phyloP scores from a whole-genome alignment of 2,888 invertebrate species.

The Ectemnius continuus region DNA sequence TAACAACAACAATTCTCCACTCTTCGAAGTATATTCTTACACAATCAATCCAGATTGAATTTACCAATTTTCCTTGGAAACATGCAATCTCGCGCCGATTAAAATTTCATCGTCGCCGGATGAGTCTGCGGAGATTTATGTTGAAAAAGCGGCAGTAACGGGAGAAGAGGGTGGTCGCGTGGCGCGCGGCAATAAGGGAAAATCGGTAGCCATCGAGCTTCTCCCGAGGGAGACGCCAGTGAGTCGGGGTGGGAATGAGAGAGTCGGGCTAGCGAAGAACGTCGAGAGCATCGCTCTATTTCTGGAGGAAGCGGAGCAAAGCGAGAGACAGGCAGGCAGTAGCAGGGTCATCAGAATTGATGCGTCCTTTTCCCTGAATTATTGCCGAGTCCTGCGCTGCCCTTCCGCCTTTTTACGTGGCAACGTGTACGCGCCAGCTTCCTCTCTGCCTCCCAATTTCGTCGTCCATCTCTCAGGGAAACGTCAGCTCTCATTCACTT shows the following conservation, averaged over 20 bases:
- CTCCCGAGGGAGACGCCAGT: conserved; percentile 63
- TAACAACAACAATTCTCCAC: not conserved
- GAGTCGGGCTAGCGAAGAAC: conserved; percentile 49
- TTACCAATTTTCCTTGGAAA: not conserved
- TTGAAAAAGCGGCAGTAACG: conserved; percentile 50
- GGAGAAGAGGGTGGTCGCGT: conserved; percentile 50
- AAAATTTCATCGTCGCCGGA: conserved; percentile 72
- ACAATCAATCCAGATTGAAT: not conserved
- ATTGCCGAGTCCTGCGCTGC: conserved; percentile 63
- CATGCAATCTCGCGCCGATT: conserved; percentile 40
- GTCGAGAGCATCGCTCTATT: conserved; percentile 62
- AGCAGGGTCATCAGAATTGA: conserved; percentile 66
- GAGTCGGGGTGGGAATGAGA: conserved; percentile 34
- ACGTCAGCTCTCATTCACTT: conserved; percentile 1
- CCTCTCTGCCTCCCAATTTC: conserved; percentile 32
- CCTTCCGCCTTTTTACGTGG: conserved; percentile 25
- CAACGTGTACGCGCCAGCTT: conserved; percentile 5
- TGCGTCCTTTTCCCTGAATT: conserved; percentile 76
- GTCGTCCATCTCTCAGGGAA: not conserved
- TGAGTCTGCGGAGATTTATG: conserved; percentile 73
- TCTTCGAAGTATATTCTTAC: not conserved
- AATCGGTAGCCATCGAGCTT: conserved; percentile 66
- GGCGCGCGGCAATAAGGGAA: conserved; percentile 52
- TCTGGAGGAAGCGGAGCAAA: conserved; percentile 51
- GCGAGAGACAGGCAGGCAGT: conserved; percentile 42